Evolutionary conservation across 2,888 invertebrate genomes (phyloP), one percentile per base, ranked within the genome.

Genomic region (Zygothrica quintamaculata): DNA sequence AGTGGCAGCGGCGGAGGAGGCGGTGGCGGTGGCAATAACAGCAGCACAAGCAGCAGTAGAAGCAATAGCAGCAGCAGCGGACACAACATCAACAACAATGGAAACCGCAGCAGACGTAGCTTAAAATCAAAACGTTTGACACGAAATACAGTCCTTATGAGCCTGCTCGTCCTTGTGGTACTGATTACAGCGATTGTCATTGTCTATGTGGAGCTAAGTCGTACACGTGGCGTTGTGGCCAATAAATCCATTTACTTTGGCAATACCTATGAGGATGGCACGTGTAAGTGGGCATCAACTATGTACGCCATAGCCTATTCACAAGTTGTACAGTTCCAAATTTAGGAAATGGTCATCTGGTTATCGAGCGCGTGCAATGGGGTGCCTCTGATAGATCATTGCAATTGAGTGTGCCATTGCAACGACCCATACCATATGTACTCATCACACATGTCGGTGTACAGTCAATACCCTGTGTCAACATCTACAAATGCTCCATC

Each of bases 401-500:
- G 2, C 80, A 81, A 25, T 62, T 89, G 15, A 78, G 62, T 15
- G 48, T 78, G 25, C 86, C 80, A 3, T 77, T 92, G 39, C 39
- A 66, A 1, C 88, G 88, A 58, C 92, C 93, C 12, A 90, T 92
- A 22, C 89, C 91, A 1, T 91, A 92, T 64, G 92, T 92, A 0
- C 76, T 93, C 1, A 90, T 93, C 42, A 92, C 92, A 9, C 93
- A 93, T 67, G 92, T 93, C 0, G 93, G 91, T 1, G 92, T 92
- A 13, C 87, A 88, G 59, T 87, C 90, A 4, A 61, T 36, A 3
- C 88, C 91, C 16, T 93, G 93, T 68, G 53, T 57, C 7, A 91
- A 87, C 52, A 82, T 92, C 31, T 79, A 88, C 26, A 88, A 86
- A 18, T 93, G 93, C 74, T 90, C 91, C 13, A 82, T 84, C 29